Evolutionary conservation across 53 echinoderm and acorn worm genomes (phyloP).

Genomic region (Zoroaster sp.): DNA sequence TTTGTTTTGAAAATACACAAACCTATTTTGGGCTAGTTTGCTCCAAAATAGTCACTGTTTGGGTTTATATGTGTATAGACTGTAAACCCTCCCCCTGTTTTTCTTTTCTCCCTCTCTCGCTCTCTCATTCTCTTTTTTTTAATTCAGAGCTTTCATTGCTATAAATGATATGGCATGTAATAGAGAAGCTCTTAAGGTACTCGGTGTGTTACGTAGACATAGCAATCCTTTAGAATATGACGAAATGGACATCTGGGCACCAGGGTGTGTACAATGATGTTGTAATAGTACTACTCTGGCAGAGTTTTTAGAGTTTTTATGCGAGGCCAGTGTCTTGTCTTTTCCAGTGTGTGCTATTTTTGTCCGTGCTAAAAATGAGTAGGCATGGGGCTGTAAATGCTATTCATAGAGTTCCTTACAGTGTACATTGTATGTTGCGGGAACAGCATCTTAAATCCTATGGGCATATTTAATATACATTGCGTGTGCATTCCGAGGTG

Average conservation of each 20-base stretch:
- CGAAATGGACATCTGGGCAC: constrained; percentile 38
- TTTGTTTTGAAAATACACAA: neutral
- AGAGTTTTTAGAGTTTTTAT: neutral
- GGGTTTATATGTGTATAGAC: neutral
- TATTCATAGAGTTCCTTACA: constrained; percentile 28
- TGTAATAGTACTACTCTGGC: neutral
- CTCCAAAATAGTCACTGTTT: neutral
- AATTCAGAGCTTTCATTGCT: neutral
- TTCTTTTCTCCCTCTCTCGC: neutral
- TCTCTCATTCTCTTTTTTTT: neutral
- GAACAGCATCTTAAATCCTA: neutral
- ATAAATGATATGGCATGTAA: neutral
- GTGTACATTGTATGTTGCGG: neutral
- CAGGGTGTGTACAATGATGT: neutral
- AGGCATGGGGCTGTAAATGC: constrained; percentile 7
- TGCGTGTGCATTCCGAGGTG: constrained; percentile 26
- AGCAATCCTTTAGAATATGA: constrained; percentile 25
- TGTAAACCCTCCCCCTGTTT: constrained; percentile 14
- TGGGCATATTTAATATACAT: constrained; percentile 40
- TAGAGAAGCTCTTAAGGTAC: constrained; percentile 31
- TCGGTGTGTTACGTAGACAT: constrained; percentile 25
- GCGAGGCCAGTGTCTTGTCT: constrained; percentile 11
- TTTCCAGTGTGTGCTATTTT: constrained; percentile 26
- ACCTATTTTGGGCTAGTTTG: constrained; percentile 38
- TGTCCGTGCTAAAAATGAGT: constrained; percentile 35